Conservation (phyloP, 2,888 invertebrate species). For the Aphelenchoides bicaudatus region DNA sequence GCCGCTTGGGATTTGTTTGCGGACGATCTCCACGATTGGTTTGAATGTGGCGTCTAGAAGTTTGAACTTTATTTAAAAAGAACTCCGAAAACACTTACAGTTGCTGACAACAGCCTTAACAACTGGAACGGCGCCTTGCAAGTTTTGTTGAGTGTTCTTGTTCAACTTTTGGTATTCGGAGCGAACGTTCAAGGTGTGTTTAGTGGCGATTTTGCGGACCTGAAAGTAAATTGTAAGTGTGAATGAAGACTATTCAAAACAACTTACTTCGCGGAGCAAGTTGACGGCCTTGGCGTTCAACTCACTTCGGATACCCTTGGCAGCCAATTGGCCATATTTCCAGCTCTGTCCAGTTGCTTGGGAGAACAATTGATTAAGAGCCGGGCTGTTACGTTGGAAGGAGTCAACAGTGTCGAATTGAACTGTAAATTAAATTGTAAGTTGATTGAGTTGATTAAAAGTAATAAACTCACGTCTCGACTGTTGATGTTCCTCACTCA, state of each 20-base stretch:
- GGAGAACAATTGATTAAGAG: conserved; percentile 5
- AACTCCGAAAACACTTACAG: not conserved
- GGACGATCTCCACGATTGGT: conserved; percentile 10
- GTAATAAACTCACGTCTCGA: too few relatives aligned
- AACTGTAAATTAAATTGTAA: too few relatives aligned
- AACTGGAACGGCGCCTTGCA: not conserved
- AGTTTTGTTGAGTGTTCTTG: not conserved
- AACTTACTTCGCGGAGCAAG: conserved; percentile 9
- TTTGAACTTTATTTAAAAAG: not conserved
- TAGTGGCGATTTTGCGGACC: conserved; percentile 9
- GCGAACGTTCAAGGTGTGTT: conserved; percentile 8
- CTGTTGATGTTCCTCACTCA: too few relatives aligned
- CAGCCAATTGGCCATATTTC: conserved; percentile 14
- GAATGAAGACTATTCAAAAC: not conserved
- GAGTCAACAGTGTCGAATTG: conserved; percentile 5
- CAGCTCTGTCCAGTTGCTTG: not conserved
- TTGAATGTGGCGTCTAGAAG: conserved; percentile 7
- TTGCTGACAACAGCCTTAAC: conserved; percentile 6
- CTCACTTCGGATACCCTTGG: conserved; percentile 4
- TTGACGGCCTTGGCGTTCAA: conserved; percentile 4
- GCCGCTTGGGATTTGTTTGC: conserved; percentile 6
- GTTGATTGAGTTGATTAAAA: too few relatives aligned
- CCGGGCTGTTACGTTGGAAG: conserved; percentile 11
- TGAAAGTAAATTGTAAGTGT: not conserved
- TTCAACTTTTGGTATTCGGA: conserved; percentile 3